Percentiles rank a stretch among this genome's conserved stretches.
These are phyloP conservation scores for Neolamprologus tretocephalus DNA, from an alignment of 2,113 vertebrate genomes.

Conservation along the genomic window DNA sequence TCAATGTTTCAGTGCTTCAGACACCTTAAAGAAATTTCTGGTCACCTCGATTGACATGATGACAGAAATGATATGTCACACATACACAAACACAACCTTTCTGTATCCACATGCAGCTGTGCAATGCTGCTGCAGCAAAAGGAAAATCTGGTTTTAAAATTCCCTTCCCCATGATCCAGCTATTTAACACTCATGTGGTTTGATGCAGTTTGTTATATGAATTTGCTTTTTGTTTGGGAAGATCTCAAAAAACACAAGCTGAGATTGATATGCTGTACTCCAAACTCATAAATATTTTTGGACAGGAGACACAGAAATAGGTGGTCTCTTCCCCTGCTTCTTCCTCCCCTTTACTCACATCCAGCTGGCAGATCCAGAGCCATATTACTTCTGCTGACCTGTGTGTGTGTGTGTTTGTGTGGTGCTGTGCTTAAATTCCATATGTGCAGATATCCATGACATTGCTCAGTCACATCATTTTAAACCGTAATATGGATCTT, in stretches of 20 bases:
- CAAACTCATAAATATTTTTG: background rate
- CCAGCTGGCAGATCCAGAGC: background rate
- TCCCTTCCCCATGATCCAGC: background rate
- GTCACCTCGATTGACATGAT: background rate
- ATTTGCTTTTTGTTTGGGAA: background rate
- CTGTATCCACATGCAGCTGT: background rate
- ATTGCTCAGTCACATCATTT: background rate
- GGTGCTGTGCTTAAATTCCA: slow-evolving; percentile 3
- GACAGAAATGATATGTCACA: background rate
- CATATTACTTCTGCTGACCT: background rate
- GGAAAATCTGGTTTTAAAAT: background rate
- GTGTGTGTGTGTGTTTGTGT: background rate
- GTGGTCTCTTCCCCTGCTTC: background rate
- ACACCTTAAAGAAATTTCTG: background rate
- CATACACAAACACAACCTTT: background rate
- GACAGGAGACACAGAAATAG: background rate
- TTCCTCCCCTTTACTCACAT: background rate
- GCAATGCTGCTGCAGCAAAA: background rate
- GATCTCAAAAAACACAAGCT: background rate
- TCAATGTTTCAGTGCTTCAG: background rate
- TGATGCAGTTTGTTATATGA: background rate
- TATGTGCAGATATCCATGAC: background rate
- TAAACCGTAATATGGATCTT: background rate
- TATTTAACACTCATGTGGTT: background rate
- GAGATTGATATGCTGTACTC: background rate